Evolutionary conservation across 2,797 vertebrate species (phyloP), one percentile per base, ranked within the genome.

Genomic region (Avahi laniger): DNA sequence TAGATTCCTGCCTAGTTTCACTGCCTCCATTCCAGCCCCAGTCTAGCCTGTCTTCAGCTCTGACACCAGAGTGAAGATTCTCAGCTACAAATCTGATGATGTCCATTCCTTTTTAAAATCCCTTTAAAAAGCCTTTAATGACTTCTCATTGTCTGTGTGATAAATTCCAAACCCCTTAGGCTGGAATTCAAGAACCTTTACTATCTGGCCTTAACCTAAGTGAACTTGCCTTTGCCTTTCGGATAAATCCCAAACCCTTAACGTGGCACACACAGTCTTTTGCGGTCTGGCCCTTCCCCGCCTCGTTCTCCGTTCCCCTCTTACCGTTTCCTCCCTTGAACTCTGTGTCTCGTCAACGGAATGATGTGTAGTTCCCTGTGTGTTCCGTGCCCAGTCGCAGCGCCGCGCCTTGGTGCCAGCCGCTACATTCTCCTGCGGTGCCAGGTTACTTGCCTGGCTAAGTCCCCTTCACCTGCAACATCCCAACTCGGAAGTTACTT

Each of bases 271-370:
- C 28, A 26, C 18, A 15, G 65, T 30, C 41, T n/a, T 87, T 11
- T 52, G 12, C 59, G 57, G 24, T 38, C 43, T 75, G 75, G 59
- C 41, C 7, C 38, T 72, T 15, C 0, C 41, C 63, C 14, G 35
- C 28, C 22, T 11, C 8, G 24, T 20, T 28, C 5, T 52, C 10
- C 0, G 10, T 30, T 54, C 18, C 35, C 5, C 26, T 14, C 38
- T 43, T 43, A 46, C 59, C 8, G 11, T n/a, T 52, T 18, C 38
- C 50, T 52, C 24, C 50, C 6, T 41, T 52, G 57, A 54, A 13
- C 57, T 22, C 15, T 4, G 8, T 3, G 4, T 38, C 38, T n/a
- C 14, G 0, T 30, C 11, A 1, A 1, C 0, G 17, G n/a, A 28
- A 8, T 11, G 10, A 50, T 11, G 3, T 50, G 22, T 3, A 4